A percentile compares a stretch with the other conserved stretches of the same genome.
These are phyloP conservation scores for Chesias legatella DNA, from an alignment of 2,888 invertebrate genomes.

Conservation along the genomic window DNA sequence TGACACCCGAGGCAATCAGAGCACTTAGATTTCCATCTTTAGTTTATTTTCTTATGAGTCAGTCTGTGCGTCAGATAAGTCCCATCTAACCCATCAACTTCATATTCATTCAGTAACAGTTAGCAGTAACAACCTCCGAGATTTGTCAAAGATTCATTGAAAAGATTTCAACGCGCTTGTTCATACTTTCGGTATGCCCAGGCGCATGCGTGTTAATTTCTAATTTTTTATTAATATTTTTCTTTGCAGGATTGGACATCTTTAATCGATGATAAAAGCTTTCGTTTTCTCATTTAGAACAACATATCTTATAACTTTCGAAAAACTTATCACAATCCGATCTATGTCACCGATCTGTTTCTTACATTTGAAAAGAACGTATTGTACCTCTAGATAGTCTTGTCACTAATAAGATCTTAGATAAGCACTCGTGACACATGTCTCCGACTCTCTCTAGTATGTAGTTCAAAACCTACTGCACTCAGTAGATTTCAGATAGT, in stretches of 20 bases:
- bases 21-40: too few species aligned
- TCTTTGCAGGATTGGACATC: too few species aligned
- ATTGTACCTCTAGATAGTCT: slow-evolving; percentile 7
- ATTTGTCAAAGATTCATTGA: neutral
- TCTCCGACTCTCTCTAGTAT: slow-evolving; percentile 22
- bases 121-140: too few species aligned
- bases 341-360: neutral
- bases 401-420: slow-evolving; percentile 19
- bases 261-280: too few species aligned
- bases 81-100: too few species aligned
- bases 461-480: slow-evolving; percentile 8
- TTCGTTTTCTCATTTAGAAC: too few species aligned
- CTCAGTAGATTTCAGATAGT: slow-evolving; percentile 1
- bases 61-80: too few species aligned
- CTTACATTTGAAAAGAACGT: slow-evolving; percentile 3
- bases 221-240: neutral
- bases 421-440: slow-evolving; percentile 24
- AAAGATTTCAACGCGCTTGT: slow-evolving; percentile 23
- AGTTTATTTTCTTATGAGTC: too few species aligned
- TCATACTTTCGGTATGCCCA: neutral
- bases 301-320: too few species aligned
- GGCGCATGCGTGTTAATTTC: slow-evolving; percentile 5
- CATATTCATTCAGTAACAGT: too few species aligned
- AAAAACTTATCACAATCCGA: too few species aligned
- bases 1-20: too few species aligned